Base-by-base conservation (phyloP, 2,797 vertebrate species). In the Gymnoscopelus braueri region DNA sequence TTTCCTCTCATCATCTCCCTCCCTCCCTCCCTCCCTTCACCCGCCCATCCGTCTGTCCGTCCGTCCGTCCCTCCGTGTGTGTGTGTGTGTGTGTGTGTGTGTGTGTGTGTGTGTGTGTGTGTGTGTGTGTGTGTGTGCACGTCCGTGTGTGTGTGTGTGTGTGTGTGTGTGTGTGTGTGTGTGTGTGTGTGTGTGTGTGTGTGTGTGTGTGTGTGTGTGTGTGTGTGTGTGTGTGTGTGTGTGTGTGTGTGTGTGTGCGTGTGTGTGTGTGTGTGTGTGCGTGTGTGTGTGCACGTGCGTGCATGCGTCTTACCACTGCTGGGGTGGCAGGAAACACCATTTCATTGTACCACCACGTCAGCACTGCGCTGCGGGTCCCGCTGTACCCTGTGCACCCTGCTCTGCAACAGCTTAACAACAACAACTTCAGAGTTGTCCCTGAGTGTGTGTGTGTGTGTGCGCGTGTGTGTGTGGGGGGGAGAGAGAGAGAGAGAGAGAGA, bases 361-460 rank as follows among this genome's bases (percentile, higher is more conserved):
- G 26, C 26, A 29, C 2, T 29, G 26, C 26, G 19, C 26, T 29
- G 26, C 26, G 26, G 26, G 19, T 19, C 19, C 19, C 19, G 19
- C 19, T 19, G 19, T 19, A 19, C 19, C 19, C 19, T 4, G 26
- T 29, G 26, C 26, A 39, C 60, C 19, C 19, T 67, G 49, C 10
- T 71, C 47, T 48, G 84, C 84, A 81, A 67, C 14, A 32, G 65
- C 29, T 26, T 60, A 29, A 29, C 26, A 2, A 29, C 26, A 29
- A 29, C 1, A 29, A 26, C 1, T 29, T 29, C 26, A 29, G 26
- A 29, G 26, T 4, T 29, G 26, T 29, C 26, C 19, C 19, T 51
- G 50, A 12, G 11, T 57, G 55, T 56, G 54, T 26, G 54, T 56
- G 48, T 7, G 4, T 50, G 48, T 50, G 48, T 50, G 48, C 9